Base-by-base conservation (phyloP, 2,113 vertebrate genomes). In the Chaenogobius annularis region DNA sequence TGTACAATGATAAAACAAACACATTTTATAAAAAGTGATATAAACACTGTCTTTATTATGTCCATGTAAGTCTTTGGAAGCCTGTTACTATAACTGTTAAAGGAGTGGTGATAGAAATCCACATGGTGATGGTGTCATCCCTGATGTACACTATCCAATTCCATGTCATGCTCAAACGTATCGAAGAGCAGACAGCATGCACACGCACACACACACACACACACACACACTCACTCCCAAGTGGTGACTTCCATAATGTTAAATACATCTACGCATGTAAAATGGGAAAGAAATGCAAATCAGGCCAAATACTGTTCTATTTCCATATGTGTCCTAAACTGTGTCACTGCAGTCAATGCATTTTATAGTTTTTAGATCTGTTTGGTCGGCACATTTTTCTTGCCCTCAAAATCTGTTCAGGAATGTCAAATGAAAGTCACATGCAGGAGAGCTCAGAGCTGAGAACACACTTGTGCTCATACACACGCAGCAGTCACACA, bases 61-160 rank as follows among this genome's bases (percentile, higher is more conserved):
- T 79, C 68, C 52, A 40, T 46, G 59, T 85, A 84, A 85, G 88
- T 90, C 91, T 89, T 88, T 92, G 90, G 83, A 90, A 88, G 85
- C 74, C 67, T 84, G 79, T 88, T 78, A 66, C 79, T 83, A 67
- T 75, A 58, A 84, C 43, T 58, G 54, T 71, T 83, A 70, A 79
- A 68, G 31, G 63, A 76, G 79, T 69, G 69, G 66, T 23, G 83
- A 79, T 8, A 64, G 56, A 75, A 75, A 56, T 48, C 68, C 79
- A 64, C 81, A 56, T 69, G 3, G 55, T 56, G 67, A 40, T 63
- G 61, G 59, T 76, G 58, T 84, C 79, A 68, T 80, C 77, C 81
- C 76, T 79, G 86, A 87, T 82, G 74, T 76, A 73, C 6, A 59
- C 19, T 6, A 37, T 83, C 79, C 76, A 44, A 65, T 70, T 20